Evolutionary conservation across 2,797 vertebrate species (phyloP).

Genomic region (Tiaroga cobitis): DNA sequence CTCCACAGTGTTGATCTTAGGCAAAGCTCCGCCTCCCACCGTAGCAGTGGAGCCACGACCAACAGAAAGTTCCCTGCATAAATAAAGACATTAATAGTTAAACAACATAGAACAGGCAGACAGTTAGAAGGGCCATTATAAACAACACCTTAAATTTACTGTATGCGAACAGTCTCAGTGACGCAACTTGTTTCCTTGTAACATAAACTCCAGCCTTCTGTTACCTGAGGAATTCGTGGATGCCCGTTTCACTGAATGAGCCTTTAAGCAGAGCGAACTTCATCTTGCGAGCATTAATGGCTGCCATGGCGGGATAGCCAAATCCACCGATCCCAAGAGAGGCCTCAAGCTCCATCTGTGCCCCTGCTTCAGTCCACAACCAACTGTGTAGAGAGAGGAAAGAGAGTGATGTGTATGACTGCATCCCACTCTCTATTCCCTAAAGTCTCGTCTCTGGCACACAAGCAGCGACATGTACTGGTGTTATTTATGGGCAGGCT

Average conservation of each 20-base stretch:
- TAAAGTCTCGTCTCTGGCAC: not conserved
- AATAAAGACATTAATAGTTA: slow-evolving; percentile 14
- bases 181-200: slow-evolving; percentile 17
- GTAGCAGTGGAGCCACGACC: slow-evolving; percentile 92
- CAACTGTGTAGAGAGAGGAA: slow-evolving; percentile 82
- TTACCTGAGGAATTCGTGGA: slow-evolving; percentile 96
- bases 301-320: slow-evolving; percentile 96
- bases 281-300: slow-evolving; percentile 94
- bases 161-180: not conserved
- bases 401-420: slow-evolving; percentile 11
- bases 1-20: slow-evolving; percentile 84
- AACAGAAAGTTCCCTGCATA: slow-evolving; percentile 89
- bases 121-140: slow-evolving; percentile 22
- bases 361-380: slow-evolving; percentile 94
- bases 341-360: slow-evolving; percentile 88
- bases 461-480: slow-evolving; percentile 30
- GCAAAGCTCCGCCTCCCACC: slow-evolving; percentile 85
- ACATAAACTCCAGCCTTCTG: slow-evolving; percentile 16
- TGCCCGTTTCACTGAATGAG: slow-evolving; percentile 96
- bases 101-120: slow-evolving; percentile 27
- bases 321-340: slow-evolving; percentile 94
- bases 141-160: slow-evolving; percentile 26
- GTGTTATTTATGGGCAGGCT: slow-evolving; percentile 26
- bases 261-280: slow-evolving; percentile 94
- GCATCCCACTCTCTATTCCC: not conserved